phyloP scores from a whole-genome alignment of 2,888 invertebrate species.

The Anaspis maculata region DNA sequence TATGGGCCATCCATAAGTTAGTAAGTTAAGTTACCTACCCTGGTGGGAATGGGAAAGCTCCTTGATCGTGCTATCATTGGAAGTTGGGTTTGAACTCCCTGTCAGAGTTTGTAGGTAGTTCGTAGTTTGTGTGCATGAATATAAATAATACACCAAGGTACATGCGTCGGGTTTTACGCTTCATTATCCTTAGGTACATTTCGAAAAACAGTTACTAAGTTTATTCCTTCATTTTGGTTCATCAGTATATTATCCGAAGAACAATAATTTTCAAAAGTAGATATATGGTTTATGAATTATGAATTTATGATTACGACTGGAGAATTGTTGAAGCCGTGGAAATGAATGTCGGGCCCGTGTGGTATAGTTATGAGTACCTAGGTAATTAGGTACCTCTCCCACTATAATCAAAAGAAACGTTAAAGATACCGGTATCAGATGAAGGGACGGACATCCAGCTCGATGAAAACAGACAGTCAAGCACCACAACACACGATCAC shows the following conservation, averaged over 20 bases:
- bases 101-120: too few relatives aligned
- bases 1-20: too few relatives aligned
- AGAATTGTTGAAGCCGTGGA: slow-evolving; percentile 21
- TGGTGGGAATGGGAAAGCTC: too few relatives aligned
- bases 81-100: too few relatives aligned
- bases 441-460: slow-evolving; percentile 12
- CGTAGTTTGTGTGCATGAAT: too few relatives aligned
- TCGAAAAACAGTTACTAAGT: slow-evolving; percentile 13
- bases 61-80: too few relatives aligned
- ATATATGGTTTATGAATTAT: slow-evolving; percentile 21
- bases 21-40: too few relatives aligned
- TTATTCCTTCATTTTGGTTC: slow-evolving; percentile 20
- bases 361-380: slow-evolving; percentile 26
- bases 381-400: too few relatives aligned
- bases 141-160: too few relatives aligned
- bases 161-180: slow-evolving; percentile 5
- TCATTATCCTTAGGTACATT: slow-evolving; percentile 8
- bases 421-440: slow-evolving; percentile 22
- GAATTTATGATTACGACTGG: slow-evolving; percentile 20
- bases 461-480: slow-evolving; percentile 14
- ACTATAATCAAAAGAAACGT: slow-evolving; percentile 27
- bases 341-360: slow-evolving; percentile 24
- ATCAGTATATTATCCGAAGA: slow-evolving; percentile 21
- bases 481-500: slow-evolving; percentile 18
- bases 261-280: slow-evolving; percentile 24